Base-by-base conservation (phyloP, 2,113 vertebrate species). In the Odontophorus gujanensis region DNA sequence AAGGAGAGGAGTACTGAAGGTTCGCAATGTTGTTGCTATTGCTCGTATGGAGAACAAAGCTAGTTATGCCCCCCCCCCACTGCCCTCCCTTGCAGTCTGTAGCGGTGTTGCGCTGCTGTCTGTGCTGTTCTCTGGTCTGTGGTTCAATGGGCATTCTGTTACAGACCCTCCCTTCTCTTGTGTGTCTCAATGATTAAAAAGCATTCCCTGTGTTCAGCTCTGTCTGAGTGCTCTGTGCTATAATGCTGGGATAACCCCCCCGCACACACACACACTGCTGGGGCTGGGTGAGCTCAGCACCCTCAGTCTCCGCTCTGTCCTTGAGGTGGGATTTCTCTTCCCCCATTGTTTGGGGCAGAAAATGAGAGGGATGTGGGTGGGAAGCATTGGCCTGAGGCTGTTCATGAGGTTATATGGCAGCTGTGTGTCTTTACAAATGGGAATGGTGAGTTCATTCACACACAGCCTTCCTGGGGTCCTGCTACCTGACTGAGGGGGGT, bases 171-270 rank as follows among this genome's bases (percentile, higher is more conserved):
- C 92, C 45, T 71, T 87, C 78, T 90, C 94, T 91, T 55, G 90
- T 97, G 96, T 93, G 74, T 97, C 96, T 55, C 53, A 24, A 24
- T 96, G 92, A 98, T 98, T 98, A 98, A 96, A 98, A 97, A 97
- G 97, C 96, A 96, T 97, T 98, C 98, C 98, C 98, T 98, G 97
- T 98, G 97, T 96, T 97, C 95, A 76, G 47, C 30, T 36, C 89
- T 40, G 87, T 97, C 65, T 74, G 40, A 93, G 63, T 3, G 47
- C 40, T 93, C 77, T 1, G 4, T 13, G 25, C 50, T 51, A 24
- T 21, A 7, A 15, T 51, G 25, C 50, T 53, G 50, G 13, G 24
- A 53, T 28, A 53, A 28, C 25, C 50, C 50, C 25, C 25, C 25
- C 11, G 7, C 38, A 38, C 38, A 38, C 38, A 38, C 38, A 38